Conservation (phyloP, 2,888 invertebrate genomes). For the Rutpela maculata region DNA sequence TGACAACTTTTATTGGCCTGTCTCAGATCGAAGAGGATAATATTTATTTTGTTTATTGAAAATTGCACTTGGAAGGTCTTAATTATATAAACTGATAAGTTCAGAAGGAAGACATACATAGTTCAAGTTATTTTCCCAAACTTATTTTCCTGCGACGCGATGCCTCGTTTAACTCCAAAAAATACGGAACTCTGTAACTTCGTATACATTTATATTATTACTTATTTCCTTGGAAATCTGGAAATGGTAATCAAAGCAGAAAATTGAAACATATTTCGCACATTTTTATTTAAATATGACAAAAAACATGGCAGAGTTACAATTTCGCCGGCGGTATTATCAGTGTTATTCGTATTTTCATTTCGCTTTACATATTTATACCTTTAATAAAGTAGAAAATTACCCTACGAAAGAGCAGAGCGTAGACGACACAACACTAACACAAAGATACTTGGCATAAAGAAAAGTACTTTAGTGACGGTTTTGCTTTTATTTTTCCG, state of each 20-base stretch:
- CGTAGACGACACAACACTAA: slow-evolving; percentile 46
- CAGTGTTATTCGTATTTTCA: slow-evolving; percentile 63
- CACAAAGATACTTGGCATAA: slow-evolving; percentile 49
- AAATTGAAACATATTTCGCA: slow-evolving; percentile 52
- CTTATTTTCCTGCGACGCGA: neutral
- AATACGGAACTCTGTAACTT: slow-evolving; percentile 2
- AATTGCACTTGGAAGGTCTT: neutral
- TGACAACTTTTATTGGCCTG: too few species aligned
- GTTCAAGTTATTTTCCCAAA: slow-evolving; percentile 1
- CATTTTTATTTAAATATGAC: slow-evolving; percentile 40
- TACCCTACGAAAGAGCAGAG: slow-evolving; percentile 58
- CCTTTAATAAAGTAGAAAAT: slow-evolving; percentile 66
- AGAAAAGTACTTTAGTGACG: slow-evolving; percentile 51
- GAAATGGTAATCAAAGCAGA: slow-evolving; percentile 41
- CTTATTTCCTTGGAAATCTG: slow-evolving; percentile 28
- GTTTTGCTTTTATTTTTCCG: slow-evolving; percentile 51
- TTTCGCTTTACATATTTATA: slow-evolving; percentile 67
- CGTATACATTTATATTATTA: slow-evolving; percentile 25
- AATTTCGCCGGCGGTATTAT: slow-evolving; percentile 56
- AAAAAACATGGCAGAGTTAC: slow-evolving; percentile 41
- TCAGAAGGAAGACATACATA: neutral
- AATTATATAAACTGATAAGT: neutral
- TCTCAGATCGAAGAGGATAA: too few species aligned
- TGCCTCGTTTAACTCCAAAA: neutral
- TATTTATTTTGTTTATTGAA: too few species aligned